Evolutionary conservation across 2,888 invertebrate genomes (phyloP), one percentile per base, ranked within the genome.

Genomic region (Lochmaea crataegi): DNA sequence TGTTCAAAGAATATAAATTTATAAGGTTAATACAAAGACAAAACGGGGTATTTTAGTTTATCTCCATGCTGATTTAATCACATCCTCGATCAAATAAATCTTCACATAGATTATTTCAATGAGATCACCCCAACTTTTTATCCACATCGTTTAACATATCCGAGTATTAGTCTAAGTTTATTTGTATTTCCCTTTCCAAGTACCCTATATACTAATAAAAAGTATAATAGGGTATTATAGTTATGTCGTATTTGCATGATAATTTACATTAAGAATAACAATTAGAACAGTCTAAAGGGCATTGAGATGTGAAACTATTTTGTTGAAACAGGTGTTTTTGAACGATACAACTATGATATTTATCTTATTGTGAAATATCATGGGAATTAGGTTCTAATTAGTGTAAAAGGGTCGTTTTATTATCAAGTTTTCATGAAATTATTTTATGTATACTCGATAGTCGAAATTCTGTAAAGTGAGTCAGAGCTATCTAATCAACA

Each of bases 231-330:
- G 22, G 12, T 7, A 56, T 63, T 22, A 57, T 63, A 18, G 67
- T 68, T 76, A 74, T 66, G 68, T 56, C 16, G 57, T 26, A 68
- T 77, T 78, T 74, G 76, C 78, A 78, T 77, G 80, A 74, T 71
- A 79, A 75, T 63, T 18, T 60, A 51, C 65, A 67, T 41, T 75
- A 73, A 75, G 69, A 75, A 75, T 75, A 76, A 73, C 76, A 75
- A 75, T 73, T 73, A 69, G 65, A 18, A 38, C 32, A 66, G 70
- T 67, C 56, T 42, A 61, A 65, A 68, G 67, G 67, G 66, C 51
- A 57, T 68, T 65, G 70, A 68, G 68, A 75, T 75, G 72, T 65
- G 72, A 75, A 75, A 75, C 48, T 67, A 71, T 70, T 70, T 45
- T 71, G 51, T 70, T 53, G 16, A 56, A 65, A 74, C 76, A 76